Conservation (phyloP, 2,888 invertebrate species). For the Amblyjoppa proteus region DNA sequence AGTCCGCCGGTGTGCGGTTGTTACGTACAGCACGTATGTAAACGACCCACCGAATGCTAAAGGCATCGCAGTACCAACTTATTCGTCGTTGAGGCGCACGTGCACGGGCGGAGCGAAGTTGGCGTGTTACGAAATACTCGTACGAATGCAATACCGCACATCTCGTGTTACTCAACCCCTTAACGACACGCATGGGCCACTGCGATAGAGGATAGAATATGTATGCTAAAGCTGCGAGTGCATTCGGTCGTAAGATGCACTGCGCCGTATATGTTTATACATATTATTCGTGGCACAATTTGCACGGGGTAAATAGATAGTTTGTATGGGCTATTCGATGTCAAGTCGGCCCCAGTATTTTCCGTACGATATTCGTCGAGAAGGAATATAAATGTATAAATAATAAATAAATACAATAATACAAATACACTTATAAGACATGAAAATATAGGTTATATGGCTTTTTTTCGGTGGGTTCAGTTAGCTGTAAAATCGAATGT, state of each 20-base stretch:
- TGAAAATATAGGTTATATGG: no score
- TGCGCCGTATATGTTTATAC: background rate
- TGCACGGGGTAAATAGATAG: constrained; percentile 4
- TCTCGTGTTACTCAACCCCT: constrained; percentile 12
- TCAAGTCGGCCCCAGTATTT: background rate
- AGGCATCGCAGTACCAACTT: constrained; percentile 5
- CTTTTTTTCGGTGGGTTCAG: no score
- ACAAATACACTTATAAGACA: no score
- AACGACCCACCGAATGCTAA: background rate
- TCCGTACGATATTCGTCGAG: background rate
- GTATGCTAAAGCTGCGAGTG: constrained; percentile 13
- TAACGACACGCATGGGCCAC: constrained; percentile 21
- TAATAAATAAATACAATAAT: no score
- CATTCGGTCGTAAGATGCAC: constrained; percentile 1
- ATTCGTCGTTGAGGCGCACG: constrained; percentile 1
- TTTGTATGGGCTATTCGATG: background rate
- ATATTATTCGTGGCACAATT: constrained; percentile 7
- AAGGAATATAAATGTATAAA: no score
- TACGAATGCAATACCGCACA: constrained; percentile 9
- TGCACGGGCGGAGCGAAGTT: background rate
- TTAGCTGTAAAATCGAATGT: no score
- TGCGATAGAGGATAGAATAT: constrained; percentile 28
- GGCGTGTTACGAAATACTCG: constrained; percentile 4
- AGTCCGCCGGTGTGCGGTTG: background rate
- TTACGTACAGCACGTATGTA: background rate